These are phyloP conservation scores for Caenorhabditis briggsae DNA, from an alignment of 1,140 invertebrate species.

Conservation along the genomic window DNA sequence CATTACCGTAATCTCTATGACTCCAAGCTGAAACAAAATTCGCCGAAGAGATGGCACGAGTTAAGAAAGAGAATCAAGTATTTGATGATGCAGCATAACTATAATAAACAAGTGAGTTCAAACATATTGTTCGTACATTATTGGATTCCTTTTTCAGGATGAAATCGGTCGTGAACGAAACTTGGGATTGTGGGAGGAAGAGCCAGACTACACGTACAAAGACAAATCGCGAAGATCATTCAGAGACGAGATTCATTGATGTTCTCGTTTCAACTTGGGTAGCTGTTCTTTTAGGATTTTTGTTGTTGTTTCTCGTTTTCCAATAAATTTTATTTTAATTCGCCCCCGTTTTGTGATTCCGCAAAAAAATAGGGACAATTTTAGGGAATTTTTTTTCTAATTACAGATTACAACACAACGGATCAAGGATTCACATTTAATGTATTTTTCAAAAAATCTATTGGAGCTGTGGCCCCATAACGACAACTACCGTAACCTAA, in stretches of 20 bases:
- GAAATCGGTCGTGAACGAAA: slow-evolving; percentile 71
- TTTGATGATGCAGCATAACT: slow-evolving; percentile 77
- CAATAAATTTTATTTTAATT: neutral
- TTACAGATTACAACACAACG: too few species aligned
- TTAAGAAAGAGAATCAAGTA: slow-evolving; percentile 76
- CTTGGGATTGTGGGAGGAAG: slow-evolving; percentile 76
- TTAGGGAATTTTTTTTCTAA: too few species aligned
- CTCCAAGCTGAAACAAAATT: slow-evolving; percentile 71
- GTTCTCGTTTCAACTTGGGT: slow-evolving; percentile 9
- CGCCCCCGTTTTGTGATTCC: neutral
- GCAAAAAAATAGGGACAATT: neutral
- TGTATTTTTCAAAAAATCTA: too few species aligned
- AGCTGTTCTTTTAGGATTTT: neutral
- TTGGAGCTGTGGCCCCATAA: too few species aligned
- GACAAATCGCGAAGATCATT: slow-evolving; percentile 75
- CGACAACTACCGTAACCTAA: too few species aligned
- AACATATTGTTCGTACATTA: neutral
- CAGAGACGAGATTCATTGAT: slow-evolving; percentile 67
- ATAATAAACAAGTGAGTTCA: slow-evolving; percentile 69
- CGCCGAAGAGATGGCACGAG: slow-evolving; percentile 76
- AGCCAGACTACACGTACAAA: slow-evolving; percentile 77
- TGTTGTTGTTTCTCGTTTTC: neutral
- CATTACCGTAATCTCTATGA: slow-evolving; percentile 77
- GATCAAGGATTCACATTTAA: too few species aligned
- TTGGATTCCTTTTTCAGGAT: slow-evolving; percentile 61